A percentile compares a stretch with the other conserved stretches of the same genome.
phyloP scores from a whole-genome alignment of 2,113 vertebrate genomes.

The Microcebus tavaratra region DNA sequence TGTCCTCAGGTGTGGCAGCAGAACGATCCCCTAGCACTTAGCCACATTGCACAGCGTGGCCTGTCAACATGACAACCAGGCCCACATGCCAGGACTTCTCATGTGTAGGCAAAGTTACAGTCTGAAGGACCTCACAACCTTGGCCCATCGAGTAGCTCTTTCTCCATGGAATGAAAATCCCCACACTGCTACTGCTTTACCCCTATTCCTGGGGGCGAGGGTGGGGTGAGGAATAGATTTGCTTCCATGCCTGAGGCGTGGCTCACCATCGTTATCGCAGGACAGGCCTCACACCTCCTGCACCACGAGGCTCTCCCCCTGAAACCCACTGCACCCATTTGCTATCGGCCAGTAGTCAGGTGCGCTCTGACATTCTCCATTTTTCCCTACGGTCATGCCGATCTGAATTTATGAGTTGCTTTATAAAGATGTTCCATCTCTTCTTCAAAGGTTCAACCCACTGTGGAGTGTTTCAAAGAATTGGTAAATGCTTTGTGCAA shows the following conservation, averaged over 20 bases:
- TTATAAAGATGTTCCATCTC: conserved; percentile 73
- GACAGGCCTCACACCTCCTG: neutral
- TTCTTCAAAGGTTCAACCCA: conserved; percentile 73
- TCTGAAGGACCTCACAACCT: neutral
- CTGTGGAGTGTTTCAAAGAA: conserved; percentile 66
- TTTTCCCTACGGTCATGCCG: conserved; percentile 63
- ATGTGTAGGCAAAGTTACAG: neutral
- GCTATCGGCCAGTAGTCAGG: accelerated
- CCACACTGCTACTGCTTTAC: neutral
- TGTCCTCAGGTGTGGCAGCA: neutral
- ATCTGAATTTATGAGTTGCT: conserved; percentile 60
- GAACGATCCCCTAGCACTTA: neutral
- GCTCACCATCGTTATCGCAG: neutral
- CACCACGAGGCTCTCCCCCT: neutral
- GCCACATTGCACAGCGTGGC: neutral
- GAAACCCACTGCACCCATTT: neutral
- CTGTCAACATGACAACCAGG: neutral
- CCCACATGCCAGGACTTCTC: neutral
- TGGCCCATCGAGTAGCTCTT: neutral
- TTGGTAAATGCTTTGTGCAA: conserved; percentile 70
- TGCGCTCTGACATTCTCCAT: conserved; percentile 34
- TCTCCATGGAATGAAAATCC: neutral
- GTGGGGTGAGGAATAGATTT: neutral
- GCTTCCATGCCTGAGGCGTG: neutral
- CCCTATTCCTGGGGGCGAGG: neutral